phyloP scores from a whole-genome alignment of 2,113 vertebrate species.

The Chaetura pelagica region DNA sequence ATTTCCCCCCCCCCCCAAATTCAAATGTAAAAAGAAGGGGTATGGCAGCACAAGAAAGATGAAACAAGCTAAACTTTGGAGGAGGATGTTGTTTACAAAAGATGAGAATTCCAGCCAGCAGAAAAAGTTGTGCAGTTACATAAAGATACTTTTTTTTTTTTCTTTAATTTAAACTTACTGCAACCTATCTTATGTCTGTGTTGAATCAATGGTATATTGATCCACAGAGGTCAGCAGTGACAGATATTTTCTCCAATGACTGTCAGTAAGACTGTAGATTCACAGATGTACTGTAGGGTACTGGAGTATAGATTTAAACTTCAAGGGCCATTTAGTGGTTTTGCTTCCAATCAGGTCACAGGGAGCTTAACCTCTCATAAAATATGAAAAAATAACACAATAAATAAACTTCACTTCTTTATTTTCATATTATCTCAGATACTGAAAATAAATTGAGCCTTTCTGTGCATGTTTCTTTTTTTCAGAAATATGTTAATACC shows the following conservation, averaged over 20 bases:
- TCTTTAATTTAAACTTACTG: neutral
- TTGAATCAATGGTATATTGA: neutral
- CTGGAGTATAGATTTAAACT: neutral
- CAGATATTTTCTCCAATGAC: neutral
- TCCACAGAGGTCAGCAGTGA: neutral
- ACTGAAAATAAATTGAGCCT: accelerated
- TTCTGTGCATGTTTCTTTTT: accelerated
- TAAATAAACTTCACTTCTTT: neutral
- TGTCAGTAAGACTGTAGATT: neutral
- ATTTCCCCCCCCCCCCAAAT: too few relatives aligned
- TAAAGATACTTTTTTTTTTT: neutral
- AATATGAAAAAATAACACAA: neutral
- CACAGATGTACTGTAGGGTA: neutral
- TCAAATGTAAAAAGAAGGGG: neutral
- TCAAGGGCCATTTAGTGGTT: neutral
- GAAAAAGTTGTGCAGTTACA: neutral
- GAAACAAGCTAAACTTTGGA: neutral
- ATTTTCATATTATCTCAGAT: neutral
- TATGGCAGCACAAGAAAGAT: accelerated
- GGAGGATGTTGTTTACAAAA: neutral
- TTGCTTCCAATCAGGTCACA: neutral
- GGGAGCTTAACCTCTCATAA: neutral
- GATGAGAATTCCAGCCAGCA: neutral
- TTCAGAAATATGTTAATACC: neutral
- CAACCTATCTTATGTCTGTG: neutral